Evolutionary conservation across 2,113 vertebrate genomes (phyloP).

Genomic region (Nannobrachium achirus): DNA sequence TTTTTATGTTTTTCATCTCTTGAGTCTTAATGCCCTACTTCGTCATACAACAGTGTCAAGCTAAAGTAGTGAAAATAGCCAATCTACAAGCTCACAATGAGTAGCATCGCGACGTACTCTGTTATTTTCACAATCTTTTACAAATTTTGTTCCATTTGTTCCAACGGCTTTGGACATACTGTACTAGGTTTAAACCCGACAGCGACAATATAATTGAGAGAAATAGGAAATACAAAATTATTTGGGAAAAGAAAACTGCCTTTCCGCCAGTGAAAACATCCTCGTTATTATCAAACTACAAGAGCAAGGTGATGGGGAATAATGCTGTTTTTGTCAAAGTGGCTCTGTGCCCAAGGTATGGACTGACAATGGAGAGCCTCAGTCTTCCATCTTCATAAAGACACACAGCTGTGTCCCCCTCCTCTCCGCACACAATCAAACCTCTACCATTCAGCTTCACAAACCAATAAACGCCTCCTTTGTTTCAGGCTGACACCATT

Average conservation of each 20-base stretch:
- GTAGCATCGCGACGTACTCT: too few species aligned
- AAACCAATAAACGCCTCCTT: constrained; percentile 71
- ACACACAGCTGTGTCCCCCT: constrained; percentile 69
- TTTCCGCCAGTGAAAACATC: constrained; percentile 40
- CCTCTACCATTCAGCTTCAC: constrained; percentile 66
- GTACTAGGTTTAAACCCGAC: too few species aligned
- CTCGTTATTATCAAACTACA: constrained; percentile 64
- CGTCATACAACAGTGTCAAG: too few species aligned
- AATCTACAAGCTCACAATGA: too few species aligned
- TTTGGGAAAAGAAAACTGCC: background rate
- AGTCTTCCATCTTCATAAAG: constrained; percentile 68
- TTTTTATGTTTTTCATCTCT: too few species aligned
- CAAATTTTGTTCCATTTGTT: too few species aligned
- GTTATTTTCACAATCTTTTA: too few species aligned
- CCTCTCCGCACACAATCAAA: constrained; percentile 64
- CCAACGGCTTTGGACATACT: too few species aligned
- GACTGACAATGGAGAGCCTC: constrained; percentile 72
- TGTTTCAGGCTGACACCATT: constrained; percentile 75
- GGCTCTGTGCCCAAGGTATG: constrained; percentile 68
- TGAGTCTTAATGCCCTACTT: too few species aligned
- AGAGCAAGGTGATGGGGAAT: constrained; percentile 69
- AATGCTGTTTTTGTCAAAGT: constrained; percentile 73
- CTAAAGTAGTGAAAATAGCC: too few species aligned
- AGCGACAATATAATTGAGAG: too few species aligned
- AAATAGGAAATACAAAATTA: too few species aligned